phyloP scores from a whole-genome alignment of 2,797 vertebrate species.

The Sciurus carolinensis region DNA sequence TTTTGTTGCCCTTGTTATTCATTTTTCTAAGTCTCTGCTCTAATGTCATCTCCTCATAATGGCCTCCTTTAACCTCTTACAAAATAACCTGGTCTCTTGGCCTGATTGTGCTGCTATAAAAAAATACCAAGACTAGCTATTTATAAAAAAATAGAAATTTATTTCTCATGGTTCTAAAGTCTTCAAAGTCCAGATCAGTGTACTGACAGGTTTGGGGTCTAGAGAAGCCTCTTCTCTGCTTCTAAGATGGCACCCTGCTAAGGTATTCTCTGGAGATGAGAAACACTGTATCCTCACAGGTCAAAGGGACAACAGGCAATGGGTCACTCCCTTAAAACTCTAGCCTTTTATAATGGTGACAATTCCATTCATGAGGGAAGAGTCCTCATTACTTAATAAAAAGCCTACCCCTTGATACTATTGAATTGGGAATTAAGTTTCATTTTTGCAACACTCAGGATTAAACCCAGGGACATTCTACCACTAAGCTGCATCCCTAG shows the following conservation, averaged over 20 bases:
- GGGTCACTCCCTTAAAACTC: not conserved
- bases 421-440: not conserved
- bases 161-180: not conserved
- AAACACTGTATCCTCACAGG: not conserved
- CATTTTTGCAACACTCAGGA: not conserved
- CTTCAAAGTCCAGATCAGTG: not conserved
- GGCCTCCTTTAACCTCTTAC: not conserved
- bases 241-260: not conserved
- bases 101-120: not conserved
- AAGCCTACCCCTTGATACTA: not conserved
- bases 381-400: not conserved
- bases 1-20: not conserved
- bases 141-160: not conserved
- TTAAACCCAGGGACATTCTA: no score
- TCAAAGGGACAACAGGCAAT: not conserved
- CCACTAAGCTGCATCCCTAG: no score
- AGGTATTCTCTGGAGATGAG: not conserved
- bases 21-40: conserved; percentile 4
- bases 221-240: not conserved
- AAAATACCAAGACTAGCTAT: not conserved
- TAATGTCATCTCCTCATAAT: not conserved
- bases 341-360: not conserved
- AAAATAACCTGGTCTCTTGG: not conserved
- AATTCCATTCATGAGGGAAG: not conserved
- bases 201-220: not conserved